Evolutionary conservation across 2,797 vertebrate species (phyloP).

Genomic region (Pelodytes ibericus): DNA sequence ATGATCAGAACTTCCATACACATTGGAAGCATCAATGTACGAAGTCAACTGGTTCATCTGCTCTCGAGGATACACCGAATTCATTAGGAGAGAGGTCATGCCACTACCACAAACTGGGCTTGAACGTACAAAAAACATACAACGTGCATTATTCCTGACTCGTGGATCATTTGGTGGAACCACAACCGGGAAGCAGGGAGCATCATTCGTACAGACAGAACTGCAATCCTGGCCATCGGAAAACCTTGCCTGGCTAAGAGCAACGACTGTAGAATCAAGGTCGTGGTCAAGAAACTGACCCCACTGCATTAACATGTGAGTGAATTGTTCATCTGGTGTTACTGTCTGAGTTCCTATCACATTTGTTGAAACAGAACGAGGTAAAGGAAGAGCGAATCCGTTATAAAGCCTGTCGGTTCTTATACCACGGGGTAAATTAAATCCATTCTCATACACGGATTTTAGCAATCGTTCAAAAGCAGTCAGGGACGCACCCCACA

Average conservation of each 20-base stretch:
- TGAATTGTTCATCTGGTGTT: constrained; percentile 90
- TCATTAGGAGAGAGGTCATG: constrained; percentile 97
- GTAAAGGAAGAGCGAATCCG: constrained; percentile 84
- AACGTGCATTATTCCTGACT: constrained; percentile 82
- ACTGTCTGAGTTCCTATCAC: constrained; percentile 90
- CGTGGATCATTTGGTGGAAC: constrained; percentile 91
- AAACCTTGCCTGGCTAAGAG: constrained; percentile 94
- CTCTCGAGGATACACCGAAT: constrained; percentile 94
- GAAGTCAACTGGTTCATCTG: constrained; percentile 98
- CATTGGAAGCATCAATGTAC: constrained; percentile 94
- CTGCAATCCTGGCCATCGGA: constrained; percentile 93
- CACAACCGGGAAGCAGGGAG: constrained; percentile 92
- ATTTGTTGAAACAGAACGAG: constrained; percentile 88
- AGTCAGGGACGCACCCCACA: constrained; percentile 96
- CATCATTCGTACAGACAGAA: constrained; percentile 89
- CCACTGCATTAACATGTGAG: constrained; percentile 99
- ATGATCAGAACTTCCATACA: constrained; percentile 90
- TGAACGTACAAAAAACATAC: constrained; percentile 97
- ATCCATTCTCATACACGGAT: constrained; percentile 94
- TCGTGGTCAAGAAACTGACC: constrained; percentile 98
- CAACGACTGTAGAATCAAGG: constrained; percentile 90
- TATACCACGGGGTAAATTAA: constrained; percentile 90
- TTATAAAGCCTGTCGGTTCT: constrained; percentile 77
- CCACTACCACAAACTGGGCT: constrained; percentile 97
- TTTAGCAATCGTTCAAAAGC: constrained; percentile 93